Evolutionary conservation across 92 coral and sea anemone species (phyloP).

Genomic region (Porites cylindrica): DNA sequence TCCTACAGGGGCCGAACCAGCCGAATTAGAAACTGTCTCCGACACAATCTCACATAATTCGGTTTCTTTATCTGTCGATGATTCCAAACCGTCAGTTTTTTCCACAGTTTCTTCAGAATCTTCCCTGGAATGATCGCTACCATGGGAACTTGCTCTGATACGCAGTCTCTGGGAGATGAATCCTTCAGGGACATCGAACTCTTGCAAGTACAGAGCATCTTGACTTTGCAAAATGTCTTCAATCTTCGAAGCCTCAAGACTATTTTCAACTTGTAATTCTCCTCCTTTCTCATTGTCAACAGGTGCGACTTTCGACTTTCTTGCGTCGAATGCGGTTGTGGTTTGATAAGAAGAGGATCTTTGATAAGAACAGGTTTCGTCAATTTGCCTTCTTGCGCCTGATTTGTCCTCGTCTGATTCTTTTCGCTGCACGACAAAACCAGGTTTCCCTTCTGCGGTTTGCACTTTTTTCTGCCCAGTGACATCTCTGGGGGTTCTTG

Average conservation of each 20-base stretch:
- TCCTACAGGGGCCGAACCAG: neutral
- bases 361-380: neutral
- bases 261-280: slow-evolving; percentile 6
- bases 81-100: neutral
- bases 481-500: neutral
- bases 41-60: slow-evolving; percentile 13
- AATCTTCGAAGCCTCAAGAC: neutral
- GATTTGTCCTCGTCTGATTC: slow-evolving; percentile 8
- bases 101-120: neutral
- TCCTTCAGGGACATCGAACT: slow-evolving; percentile 5
- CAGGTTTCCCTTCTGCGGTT: neutral
- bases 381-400: slow-evolving; percentile 20
- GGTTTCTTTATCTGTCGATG: neutral
- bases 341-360: neutral
- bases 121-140: slow-evolving; percentile 11
- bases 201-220: slow-evolving; percentile 32
- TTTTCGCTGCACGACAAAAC: neutral
- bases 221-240: slow-evolving; percentile 14
- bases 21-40: neutral
- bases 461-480: neutral
- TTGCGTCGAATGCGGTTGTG: neutral
- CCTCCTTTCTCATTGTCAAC: slow-evolving; percentile 4
- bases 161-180: neutral
- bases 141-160: slow-evolving; percentile 16
- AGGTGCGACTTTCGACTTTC: slow-evolving; percentile 30